phyloP scores from a whole-genome alignment of 2,797 vertebrate genomes.

The Mus minutoides region DNA sequence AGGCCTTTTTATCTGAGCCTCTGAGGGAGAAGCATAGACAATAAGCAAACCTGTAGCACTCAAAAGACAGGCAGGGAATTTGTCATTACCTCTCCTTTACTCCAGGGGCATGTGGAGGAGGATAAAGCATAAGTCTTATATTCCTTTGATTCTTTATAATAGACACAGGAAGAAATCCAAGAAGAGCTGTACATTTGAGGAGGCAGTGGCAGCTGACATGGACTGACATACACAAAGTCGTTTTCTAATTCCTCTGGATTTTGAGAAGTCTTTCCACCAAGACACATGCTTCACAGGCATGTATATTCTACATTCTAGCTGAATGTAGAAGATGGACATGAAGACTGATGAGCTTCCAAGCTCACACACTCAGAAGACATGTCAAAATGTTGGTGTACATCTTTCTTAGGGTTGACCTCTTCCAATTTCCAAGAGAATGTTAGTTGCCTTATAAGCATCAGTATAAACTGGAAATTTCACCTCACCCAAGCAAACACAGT shows the following conservation, averaged over 20 bases:
- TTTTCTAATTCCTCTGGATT: background rate
- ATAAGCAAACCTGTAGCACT: constrained; percentile 66
- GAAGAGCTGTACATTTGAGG: background rate
- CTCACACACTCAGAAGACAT: background rate
- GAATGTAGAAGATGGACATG: background rate
- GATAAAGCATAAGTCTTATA: background rate
- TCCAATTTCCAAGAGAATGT: background rate
- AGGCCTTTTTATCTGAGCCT: constrained; percentile 62
- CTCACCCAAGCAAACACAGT: background rate
- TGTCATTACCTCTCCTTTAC: constrained; percentile 47
- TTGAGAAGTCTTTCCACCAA: background rate
- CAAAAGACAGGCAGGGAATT: constrained; percentile 61
- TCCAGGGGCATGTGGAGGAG: background rate
- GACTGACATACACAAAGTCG: background rate
- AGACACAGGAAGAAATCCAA: background rate
- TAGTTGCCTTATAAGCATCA: background rate
- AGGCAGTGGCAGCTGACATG: background rate
- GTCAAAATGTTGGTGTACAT: background rate
- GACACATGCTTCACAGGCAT: background rate
- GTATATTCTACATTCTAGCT: background rate
- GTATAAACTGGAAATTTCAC: background rate
- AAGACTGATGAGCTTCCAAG: background rate
- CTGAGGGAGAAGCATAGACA: constrained; percentile 70
- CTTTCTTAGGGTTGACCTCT: background rate
- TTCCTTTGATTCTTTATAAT: constrained; percentile 31